Conservation (phyloP, 1,140 invertebrate species). For the Lasaia peninsularis region DNA sequence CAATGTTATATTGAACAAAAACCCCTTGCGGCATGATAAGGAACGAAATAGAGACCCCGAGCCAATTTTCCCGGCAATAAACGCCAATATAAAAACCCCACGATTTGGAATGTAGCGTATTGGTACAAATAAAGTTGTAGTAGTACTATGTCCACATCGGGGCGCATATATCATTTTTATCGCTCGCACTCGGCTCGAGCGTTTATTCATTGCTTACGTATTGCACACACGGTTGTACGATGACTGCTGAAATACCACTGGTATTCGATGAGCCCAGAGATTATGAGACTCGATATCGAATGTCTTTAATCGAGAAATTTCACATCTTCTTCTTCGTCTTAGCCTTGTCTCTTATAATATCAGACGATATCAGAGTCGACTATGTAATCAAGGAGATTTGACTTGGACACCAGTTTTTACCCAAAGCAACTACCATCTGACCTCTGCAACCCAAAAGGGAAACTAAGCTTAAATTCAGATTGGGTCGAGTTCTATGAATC, state of each 20-base stretch:
- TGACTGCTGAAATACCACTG: constrained; percentile 29
- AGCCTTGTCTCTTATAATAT: too few species aligned
- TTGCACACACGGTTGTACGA: constrained; percentile 54
- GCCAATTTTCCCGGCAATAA: constrained; percentile 41
- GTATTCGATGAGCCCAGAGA: background rate
- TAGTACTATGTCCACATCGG: constrained; percentile 51
- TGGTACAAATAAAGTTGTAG: constrained; percentile 64
- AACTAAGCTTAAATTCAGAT: too few species aligned
- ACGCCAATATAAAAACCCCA: constrained; percentile 42
- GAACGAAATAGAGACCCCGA: constrained; percentile 28
- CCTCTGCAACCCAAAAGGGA: too few species aligned
- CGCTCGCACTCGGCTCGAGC: constrained; percentile 55
- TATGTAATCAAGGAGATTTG: too few species aligned
- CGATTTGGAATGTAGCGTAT: constrained; percentile 41
- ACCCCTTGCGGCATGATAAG: constrained; percentile 26
- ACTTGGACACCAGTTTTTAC: too few species aligned
- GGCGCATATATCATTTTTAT: constrained; percentile 75
- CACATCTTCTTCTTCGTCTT: too few species aligned
- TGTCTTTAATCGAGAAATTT: too few species aligned
- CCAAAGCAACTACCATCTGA: too few species aligned
- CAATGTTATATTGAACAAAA: constrained; percentile 28
- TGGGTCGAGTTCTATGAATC: too few species aligned
- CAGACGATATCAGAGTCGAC: too few species aligned
- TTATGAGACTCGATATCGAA: too few species aligned
- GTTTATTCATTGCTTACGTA: constrained; percentile 75